Base-by-base conservation (phyloP, 2,797 vertebrate species). In the Cyclopterus lumpus region DNA sequence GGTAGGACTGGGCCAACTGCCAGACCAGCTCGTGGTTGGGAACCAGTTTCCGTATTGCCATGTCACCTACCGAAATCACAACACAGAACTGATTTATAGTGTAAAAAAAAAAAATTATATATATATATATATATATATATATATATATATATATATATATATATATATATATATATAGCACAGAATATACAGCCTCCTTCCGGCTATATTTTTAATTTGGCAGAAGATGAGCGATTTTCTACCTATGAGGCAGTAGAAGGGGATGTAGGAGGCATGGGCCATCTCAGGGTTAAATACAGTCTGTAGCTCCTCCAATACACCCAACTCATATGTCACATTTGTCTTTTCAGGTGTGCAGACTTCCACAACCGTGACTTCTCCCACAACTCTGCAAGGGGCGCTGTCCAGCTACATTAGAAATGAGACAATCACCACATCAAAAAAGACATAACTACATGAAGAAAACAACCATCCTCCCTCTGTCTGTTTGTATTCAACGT, bases 201-300 rank as follows among this genome's bases (percentile, higher is more conserved):
- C 11, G 5, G 32, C 2, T 3, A 62, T 15, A 51, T 5, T 36
- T 59, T 9, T 3, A 6, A 6, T 64, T 51, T 59, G 9, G 38
- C 0, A 63, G 7, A 16, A 30, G 2, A 30, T 30, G 38, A 80
- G n/a, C 14, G 1, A 1, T 77, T 30, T 55, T 80, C 57, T 95
- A 99, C 98, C 98, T 84, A 99, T 94, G 82, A 99, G 94, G 91
- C 97, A 98, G 85, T 96, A 96, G 94, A 99, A 99, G 22, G 97
- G 97, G 84, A 99, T 95, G 88, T 97, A 99, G 76, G 98, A 97
- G 51, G 95, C 93, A 77, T 99, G 96, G 0, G 98, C 98, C 98
- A 99, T 99, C 92, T 99, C 96, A 1, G 96, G 86, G 84, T 94
- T 98, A 89, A 99, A 99, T 48, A 99, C 97, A 42, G 96, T 96